Evolutionary conservation across 2,113 vertebrate genomes (phyloP), one percentile per base, ranked within the genome.

Genomic region (Camelus dromedarius): DNA sequence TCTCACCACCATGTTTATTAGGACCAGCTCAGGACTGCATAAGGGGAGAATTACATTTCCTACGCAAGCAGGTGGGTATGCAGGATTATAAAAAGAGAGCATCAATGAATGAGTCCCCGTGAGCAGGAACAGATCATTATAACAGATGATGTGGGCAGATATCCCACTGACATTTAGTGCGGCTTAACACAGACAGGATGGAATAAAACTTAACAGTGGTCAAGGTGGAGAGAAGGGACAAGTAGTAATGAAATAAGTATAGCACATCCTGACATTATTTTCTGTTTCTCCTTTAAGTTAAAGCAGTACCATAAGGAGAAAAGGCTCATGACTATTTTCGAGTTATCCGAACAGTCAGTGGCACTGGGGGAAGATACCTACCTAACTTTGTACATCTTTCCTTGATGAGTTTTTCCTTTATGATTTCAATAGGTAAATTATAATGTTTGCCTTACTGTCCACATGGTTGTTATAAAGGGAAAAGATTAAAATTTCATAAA

Each of bases 1-100:
- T 97, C 81, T 97, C 96, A 93, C 96, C 92, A 79, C 97, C 93
- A 20, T 16, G 69, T 94, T 98, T 96, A 94, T 92, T 98, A 98
- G 98, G 97, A 66, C 66, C 46, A 82, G 79, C 76, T 91, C 70
- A 26, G 79, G 88, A 95, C 96, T 96, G 91, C 97, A 95, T 97
- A 98, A 98, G 93, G 97, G 95, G 92, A 97, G 97, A 91, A 92
- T 97, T 35, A 28, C 85, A 96, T 97, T 95, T 95, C 95, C 95
- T 95, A 91, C 11, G 79, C 87, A 97, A 96, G 96, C 97, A 96
- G 95, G 97, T 92, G 85, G 96, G 94, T 52, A 96, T 52, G 72
- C 52, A 91, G 89, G 91, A 93, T 2, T 35, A 90, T 97, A 98
- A 85, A 98, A 97, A 92, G 95, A 98, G 95, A 32, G 38, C 93